A percentile compares a stretch with the other conserved stretches of the same genome.
Conservation (phyloP, 2,888 invertebrate species). For the Odiellus spinosus region DNA sequence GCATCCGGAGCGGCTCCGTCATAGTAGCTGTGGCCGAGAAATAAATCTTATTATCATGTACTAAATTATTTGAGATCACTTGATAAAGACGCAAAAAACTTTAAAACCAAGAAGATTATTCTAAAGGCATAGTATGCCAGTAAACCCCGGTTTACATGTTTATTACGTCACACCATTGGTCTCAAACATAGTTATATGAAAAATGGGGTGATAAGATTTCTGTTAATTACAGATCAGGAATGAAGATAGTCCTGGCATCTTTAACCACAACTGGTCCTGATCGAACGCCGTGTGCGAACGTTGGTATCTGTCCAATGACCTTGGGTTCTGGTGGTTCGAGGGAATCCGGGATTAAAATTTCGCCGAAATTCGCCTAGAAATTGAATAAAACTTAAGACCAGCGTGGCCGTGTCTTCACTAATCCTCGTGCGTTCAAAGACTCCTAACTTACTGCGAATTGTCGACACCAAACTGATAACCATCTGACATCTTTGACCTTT, state of each 20-base stretch:
- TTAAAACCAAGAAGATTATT: too few relatives aligned
- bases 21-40: neutral
- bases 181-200: too few relatives aligned
- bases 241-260: conserved; percentile 69
- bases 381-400: neutral
- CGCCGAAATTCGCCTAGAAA: conserved; percentile 21
- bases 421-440: too few relatives aligned
- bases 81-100: too few relatives aligned
- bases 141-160: too few relatives aligned
- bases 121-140: too few relatives aligned
- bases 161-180: too few relatives aligned
- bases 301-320: conserved; percentile 68
- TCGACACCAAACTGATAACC: conserved; percentile 81
- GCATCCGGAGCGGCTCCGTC: conserved; percentile 37
- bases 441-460: conserved; percentile 73
- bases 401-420: too few relatives aligned
- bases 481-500: conserved; percentile 68
- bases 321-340: conserved; percentile 35
- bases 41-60: too few relatives aligned
- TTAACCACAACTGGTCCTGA: conserved; percentile 84
- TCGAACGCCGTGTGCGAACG: conserved; percentile 69
- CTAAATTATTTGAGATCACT: too few relatives aligned
- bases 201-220: too few relatives aligned
- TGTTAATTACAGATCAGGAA: conserved; percentile 56
- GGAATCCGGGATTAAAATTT: conserved; percentile 17